Evolutionary conservation across 2,888 invertebrate species (phyloP), one percentile per base, ranked within the genome.

Genomic region (Pyrochroa serraticornis): DNA sequence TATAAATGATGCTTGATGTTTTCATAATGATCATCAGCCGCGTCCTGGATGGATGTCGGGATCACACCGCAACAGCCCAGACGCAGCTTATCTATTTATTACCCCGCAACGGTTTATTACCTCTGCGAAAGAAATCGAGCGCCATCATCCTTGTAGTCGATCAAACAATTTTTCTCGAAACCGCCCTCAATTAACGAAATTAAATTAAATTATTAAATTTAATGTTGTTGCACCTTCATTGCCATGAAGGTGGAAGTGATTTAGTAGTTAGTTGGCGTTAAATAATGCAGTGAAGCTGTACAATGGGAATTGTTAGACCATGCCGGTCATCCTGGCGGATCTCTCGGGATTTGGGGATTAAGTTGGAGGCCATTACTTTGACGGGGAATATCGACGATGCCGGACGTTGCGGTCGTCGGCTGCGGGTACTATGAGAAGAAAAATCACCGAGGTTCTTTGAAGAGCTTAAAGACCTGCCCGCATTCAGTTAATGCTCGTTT

Each of bases 1-100:
- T 79, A 79, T 79, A 78, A 79, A 79, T 78, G 78, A 78, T 77
- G 75, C 76, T 76, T 75, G 76, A 77, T 76, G 76, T 74, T 75
- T 75, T 70, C 67, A 74, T 77, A 75, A 76, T 75, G 75, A 74
- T 70, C 70, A 60, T 64, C 62, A 62, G 56, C 53, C 45, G 49
- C 48, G 51, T 43, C 51, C 42, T 38, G 38, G 6, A 14, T 46
- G 46, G 31, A 41, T 30, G 22, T 33, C 39, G 44, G 42, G 8
- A 54, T 47, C 48, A 48, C 39, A 48, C 42, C 38, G 13, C 33
- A n/a, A n/a, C n/a, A 43, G 34, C 13, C 44, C 34, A 39, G 51
- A 13, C 33, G 45, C 46, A 44, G 63, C 60, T 63, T 63, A 63
- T 63, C 63, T 60, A 44, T 60, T 58, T 63, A 63, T 58, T 54